A percentile compares a stretch with the other conserved stretches of the same genome.
Conservation (phyloP, 2,888 invertebrate genomes). For the Marronus borbonicus region DNA sequence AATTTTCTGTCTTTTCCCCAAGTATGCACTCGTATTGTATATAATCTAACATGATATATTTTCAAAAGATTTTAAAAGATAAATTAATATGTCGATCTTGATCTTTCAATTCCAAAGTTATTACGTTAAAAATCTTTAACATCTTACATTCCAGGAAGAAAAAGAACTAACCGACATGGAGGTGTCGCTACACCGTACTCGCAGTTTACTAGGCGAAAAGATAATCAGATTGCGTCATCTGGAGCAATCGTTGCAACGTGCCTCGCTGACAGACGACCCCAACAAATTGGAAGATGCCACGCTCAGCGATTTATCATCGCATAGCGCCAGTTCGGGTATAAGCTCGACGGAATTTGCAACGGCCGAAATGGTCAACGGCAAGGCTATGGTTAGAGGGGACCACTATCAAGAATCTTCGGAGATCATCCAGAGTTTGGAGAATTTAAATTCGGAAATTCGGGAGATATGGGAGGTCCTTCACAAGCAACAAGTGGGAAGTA, state of each 20-base stretch:
- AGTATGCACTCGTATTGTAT: neutral
- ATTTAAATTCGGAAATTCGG: slow-evolving; percentile 79
- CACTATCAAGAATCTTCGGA: slow-evolving; percentile 79
- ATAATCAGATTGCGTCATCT: slow-evolving; percentile 85
- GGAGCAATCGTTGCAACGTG: slow-evolving; percentile 82
- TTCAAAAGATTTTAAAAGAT: too few species aligned
- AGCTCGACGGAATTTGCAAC: slow-evolving; percentile 80
- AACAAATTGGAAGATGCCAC: slow-evolving; percentile 74
- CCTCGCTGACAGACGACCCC: slow-evolving; percentile 69
- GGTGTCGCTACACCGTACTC: slow-evolving; percentile 86
- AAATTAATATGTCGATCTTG: too few species aligned
- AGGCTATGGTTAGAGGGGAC: slow-evolving; percentile 62
- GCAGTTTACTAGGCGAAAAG: slow-evolving; percentile 86
- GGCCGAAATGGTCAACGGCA: slow-evolving; percentile 67
- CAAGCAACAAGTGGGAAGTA: slow-evolving; percentile 72
- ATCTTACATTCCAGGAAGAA: slow-evolving; percentile 77
- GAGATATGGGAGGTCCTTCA: slow-evolving; percentile 80
- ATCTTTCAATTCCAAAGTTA: neutral
- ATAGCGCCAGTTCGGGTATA: slow-evolving; percentile 76
- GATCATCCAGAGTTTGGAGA: slow-evolving; percentile 80
- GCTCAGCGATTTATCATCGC: slow-evolving; percentile 78
- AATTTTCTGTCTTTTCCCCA: slow-evolving; percentile 6
- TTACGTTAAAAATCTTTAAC: neutral
- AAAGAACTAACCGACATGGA: slow-evolving; percentile 88
- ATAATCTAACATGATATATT: neutral